These are phyloP conservation scores for Patella depressa DNA, from an alignment of 2,888 invertebrate species.

Conservation along the genomic window DNA sequence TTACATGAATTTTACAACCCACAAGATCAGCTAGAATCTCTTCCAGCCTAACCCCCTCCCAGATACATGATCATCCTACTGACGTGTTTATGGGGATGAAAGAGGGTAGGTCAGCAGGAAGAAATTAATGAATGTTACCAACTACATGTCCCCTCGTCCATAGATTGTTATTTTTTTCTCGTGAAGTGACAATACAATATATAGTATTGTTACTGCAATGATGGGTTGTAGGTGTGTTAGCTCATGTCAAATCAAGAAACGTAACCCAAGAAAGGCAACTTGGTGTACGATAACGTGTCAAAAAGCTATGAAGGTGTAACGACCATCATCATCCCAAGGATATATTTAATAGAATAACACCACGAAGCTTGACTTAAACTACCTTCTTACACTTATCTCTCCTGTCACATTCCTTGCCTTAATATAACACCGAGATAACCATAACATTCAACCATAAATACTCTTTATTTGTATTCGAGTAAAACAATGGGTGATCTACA, in stretches of 20 bases:
- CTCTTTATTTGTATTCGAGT: too few species aligned
- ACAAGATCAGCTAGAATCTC: not conserved
- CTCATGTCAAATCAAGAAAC: not conserved
- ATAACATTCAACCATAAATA: too few species aligned
- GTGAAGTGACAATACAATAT: constrained; percentile 4
- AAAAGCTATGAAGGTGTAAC: not conserved
- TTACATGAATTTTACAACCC: constrained; percentile 5
- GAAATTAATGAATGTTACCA: too few species aligned
- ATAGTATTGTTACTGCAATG: constrained; percentile 6
- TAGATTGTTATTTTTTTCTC: not conserved
- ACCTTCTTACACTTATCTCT: too few species aligned
- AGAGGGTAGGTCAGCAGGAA: not conserved
- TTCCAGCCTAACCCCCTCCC: not conserved
- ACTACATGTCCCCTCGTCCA: not conserved
- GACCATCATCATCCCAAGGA: too few species aligned
- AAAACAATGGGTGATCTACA: too few species aligned
- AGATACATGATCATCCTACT: not conserved
- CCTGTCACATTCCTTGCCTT: too few species aligned
- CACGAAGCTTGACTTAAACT: too few species aligned
- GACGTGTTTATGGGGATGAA: constrained; percentile 9
- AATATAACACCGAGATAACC: too few species aligned
- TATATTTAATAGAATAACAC: too few species aligned
- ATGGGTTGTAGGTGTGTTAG: not conserved
- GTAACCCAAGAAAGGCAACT: not conserved
- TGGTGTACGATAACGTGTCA: constrained; percentile 4